Evolutionary conservation across 2,797 vertebrate genomes (phyloP), one percentile per base, ranked within the genome.

Genomic region (Helostoma temminkii): DNA sequence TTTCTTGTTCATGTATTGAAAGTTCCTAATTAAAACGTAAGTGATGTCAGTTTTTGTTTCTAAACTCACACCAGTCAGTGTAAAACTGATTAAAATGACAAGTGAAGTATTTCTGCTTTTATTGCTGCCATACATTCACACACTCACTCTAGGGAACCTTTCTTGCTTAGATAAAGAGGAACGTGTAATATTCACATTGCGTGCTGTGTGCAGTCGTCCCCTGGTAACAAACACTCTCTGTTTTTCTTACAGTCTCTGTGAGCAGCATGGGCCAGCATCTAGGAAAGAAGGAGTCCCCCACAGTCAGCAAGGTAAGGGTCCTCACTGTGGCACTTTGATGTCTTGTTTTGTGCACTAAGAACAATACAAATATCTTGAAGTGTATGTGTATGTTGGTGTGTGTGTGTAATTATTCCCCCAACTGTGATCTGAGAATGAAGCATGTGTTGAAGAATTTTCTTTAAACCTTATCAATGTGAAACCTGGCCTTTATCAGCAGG

Each of bases 251-350:
- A 93, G 92, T 79, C 69, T 92, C 87, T 78, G 81, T 90, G 70
- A 81, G 61, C 85, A 94, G 89, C 82, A 93, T 94, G 93, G 92
- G 92, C 76, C 92, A 93, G 79, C 86, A 91, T 87, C 86, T 93
- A 78, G 91, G 41, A 82, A 94, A 93, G 76, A 92, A 46, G 24
- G 91, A 91, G 39, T 57, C 63, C 0, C 80, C 76, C 21, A 42
- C 36, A 21, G 86, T 86, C 50, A 80, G 50, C 80, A 89, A 84
- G 93, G 92, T 93, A 91, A 80, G 81, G 70, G 21, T 26, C 36
- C 5, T 43, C 21, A 11, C 39, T 18, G 8, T 19, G 30, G 34
- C 11, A 9, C 25, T 64, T 47, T 14, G 4, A 26, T 58, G 5
- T 28, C 32, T 54, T 22, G 2, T 34, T 56, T 45, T 34, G 19